phyloP scores from a whole-genome alignment of 1,140 invertebrate species.

The Drosophila willistoni region DNA sequence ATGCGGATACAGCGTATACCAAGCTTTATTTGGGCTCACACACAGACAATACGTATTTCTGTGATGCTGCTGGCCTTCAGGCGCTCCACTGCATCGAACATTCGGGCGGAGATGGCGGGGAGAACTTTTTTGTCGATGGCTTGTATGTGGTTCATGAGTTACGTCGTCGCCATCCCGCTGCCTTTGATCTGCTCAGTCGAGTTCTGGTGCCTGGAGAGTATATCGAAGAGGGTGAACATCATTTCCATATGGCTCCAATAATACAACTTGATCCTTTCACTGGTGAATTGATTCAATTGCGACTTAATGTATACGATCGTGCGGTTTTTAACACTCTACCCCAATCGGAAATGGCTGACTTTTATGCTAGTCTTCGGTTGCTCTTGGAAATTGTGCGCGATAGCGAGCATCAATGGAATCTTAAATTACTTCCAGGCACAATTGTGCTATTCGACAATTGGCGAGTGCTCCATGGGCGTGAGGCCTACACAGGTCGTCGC shows the following conservation, averaged over 20 bases:
- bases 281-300: constrained; percentile 84
- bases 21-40: constrained; percentile 84
- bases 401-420: constrained; percentile 84
- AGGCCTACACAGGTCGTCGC: constrained; percentile 86
- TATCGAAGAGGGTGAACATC: constrained; percentile 85
- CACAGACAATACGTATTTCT: constrained; percentile 90
- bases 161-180: constrained; percentile 83
- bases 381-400: constrained; percentile 85
- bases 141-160: constrained; percentile 87
- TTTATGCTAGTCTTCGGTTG: constrained; percentile 86
- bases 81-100: constrained; percentile 88
- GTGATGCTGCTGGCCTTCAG: constrained; percentile 88
- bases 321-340: constrained; percentile 85
- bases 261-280: constrained; percentile 84
- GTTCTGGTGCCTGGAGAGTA: constrained; percentile 87
- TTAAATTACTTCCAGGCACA: constrained; percentile 87
- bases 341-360: constrained; percentile 84
- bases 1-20: constrained; percentile 88
- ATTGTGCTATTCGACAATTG: constrained; percentile 91
- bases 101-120: constrained; percentile 85
- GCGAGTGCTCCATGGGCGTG: constrained; percentile 89
- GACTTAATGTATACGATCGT: constrained; percentile 89
- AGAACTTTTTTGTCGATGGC: constrained; percentile 89
- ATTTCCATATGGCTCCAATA: constrained; percentile 84
- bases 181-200: constrained; percentile 85